A percentile compares a stretch with the other conserved stretches of the same genome.
These are phyloP conservation scores for Chrosomus eos DNA, from an alignment of 2,797 vertebrate genomes.

Conservation along the genomic window DNA sequence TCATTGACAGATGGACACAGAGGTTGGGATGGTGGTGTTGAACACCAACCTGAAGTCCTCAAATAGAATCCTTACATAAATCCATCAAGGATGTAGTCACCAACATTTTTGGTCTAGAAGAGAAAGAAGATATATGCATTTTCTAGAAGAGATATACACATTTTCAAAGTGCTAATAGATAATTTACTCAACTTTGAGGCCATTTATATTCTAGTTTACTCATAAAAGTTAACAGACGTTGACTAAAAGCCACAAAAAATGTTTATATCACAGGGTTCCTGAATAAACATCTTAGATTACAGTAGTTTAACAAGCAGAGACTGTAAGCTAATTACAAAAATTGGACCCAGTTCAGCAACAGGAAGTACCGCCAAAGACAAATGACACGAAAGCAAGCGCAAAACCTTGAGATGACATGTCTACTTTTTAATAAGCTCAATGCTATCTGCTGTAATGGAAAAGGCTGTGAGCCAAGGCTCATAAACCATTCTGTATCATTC, in stretches of 20 bases:
- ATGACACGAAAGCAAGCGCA: conserved; percentile 39
- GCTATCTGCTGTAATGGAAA: conserved; percentile 60
- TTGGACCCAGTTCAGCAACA: conserved; percentile 35
- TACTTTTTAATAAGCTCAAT: conserved; percentile 59
- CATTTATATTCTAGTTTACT: too few species aligned
- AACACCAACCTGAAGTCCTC: background rate
- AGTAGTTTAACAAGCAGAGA: conserved; percentile 12
- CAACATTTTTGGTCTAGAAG: background rate
- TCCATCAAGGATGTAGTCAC: background rate
- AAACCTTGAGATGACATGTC: conserved; percentile 57
- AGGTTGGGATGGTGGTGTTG: background rate
- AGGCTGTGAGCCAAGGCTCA: conserved; percentile 56
- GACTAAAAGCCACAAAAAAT: background rate
- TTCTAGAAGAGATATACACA: background rate
- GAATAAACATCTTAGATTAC: conserved; percentile 42
- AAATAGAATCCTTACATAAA: background rate
- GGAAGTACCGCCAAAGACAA: conserved; percentile 41
- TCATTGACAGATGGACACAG: conserved; percentile 2
- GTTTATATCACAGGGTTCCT: conserved; percentile 2
- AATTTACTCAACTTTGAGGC: too few species aligned
- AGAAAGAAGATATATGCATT: background rate
- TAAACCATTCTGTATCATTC: conserved; percentile 62
- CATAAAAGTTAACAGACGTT: background rate
- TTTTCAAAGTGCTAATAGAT: background rate
- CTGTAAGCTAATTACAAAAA: conserved; percentile 53